Evolutionary conservation across 37 sponge, comb jelly and placozoan species (phyloP).

Genomic region (Ephydatia muelleri): DNA sequence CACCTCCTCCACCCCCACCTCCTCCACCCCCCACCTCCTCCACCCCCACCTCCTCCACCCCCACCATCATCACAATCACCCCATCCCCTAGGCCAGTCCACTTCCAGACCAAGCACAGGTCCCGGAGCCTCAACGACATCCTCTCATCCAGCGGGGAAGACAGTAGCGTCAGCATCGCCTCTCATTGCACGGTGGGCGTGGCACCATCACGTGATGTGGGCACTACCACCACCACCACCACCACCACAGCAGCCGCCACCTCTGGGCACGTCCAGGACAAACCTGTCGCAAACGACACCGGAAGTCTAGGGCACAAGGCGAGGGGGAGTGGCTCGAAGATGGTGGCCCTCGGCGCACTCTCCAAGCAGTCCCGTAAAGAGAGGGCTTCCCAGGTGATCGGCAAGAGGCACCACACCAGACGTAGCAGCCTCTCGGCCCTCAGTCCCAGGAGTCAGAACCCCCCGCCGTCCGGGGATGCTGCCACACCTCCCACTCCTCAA

Average conservation of each 20-base stretch:
- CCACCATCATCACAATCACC: no score
- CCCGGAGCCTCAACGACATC: background rate
- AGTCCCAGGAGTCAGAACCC: background rate
- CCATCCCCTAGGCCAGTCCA: background rate
- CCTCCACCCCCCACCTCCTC: no score
- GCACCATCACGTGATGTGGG: background rate
- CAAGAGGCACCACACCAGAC: background rate
- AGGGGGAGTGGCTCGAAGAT: no score
- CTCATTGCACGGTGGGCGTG: background rate
- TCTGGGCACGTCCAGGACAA: no score
- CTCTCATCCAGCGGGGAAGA: background rate
- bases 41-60: no score
- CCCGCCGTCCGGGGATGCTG: background rate
- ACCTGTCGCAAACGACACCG: no score
- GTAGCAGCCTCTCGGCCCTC: background rate
- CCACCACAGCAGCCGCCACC: no score
- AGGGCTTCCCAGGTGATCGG: background rate
- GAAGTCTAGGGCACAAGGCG: no score
- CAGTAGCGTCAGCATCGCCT: background rate
- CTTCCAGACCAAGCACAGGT: background rate
- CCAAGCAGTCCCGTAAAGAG: background rate
- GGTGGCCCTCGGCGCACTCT: no score
- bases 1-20: no score
- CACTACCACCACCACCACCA: no score
- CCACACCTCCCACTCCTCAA: background rate